Percentiles rank a stretch among this genome's conserved stretches.
phyloP scores from a whole-genome alignment of 2,113 vertebrate genomes.

The Origma solitaria region DNA sequence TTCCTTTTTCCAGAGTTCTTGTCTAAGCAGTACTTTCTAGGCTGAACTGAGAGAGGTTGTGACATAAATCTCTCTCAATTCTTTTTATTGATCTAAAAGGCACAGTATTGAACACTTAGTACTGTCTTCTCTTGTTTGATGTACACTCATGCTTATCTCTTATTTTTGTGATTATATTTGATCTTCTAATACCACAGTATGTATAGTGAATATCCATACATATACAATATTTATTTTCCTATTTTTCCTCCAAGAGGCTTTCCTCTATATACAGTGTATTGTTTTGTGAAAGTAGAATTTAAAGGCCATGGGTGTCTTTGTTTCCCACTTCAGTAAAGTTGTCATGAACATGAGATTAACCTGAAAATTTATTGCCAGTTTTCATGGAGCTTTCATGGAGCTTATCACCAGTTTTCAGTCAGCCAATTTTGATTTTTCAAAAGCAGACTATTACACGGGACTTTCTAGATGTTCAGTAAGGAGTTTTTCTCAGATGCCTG shows the following conservation, averaged over 20 bases:
- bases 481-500: background rate
- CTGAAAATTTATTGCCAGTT: background rate
- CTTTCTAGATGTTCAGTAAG: background rate
- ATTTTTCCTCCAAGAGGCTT: background rate
- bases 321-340: background rate
- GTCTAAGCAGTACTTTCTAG: background rate
- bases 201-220: background rate
- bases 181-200: background rate
- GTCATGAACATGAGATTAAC: background rate
- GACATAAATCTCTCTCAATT: background rate
- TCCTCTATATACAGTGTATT: background rate
- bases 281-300: background rate
- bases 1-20: background rate
- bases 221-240: background rate
- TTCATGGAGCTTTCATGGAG: background rate
- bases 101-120: background rate
- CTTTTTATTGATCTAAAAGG: background rate
- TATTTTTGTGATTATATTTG: background rate
- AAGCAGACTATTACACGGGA: background rate
- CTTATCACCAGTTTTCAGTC: no score
- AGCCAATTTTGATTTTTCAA: background rate
- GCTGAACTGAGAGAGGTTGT: background rate
- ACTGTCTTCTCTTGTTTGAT: background rate
- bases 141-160: accelerated
- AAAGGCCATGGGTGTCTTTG: background rate